Percentiles rank a stretch among this genome's conserved stretches.
Conservation (phyloP, 37 sponge, comb jelly and placozoan genomes). For the Chondrosia reniformis region DNA sequence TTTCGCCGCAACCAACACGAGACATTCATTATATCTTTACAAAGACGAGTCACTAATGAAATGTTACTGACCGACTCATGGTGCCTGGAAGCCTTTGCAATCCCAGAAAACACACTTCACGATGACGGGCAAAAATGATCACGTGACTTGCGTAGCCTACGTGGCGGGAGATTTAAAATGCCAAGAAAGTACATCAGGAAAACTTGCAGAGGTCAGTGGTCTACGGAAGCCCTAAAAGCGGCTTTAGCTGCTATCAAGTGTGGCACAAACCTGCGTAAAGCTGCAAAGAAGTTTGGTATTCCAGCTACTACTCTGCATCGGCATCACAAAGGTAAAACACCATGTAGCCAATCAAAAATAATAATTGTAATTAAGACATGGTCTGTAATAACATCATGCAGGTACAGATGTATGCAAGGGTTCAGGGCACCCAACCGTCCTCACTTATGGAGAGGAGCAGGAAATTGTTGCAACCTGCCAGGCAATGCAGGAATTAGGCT, state of each 20-base stretch:
- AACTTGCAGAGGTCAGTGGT: background rate
- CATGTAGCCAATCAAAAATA: background rate
- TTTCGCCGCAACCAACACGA: too few relatives aligned
- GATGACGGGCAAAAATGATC: background rate
- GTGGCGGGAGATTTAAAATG: slow-evolving; percentile 16
- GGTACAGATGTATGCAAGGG: background rate
- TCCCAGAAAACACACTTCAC: background rate
- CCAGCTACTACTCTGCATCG: background rate
- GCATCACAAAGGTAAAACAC: background rate
- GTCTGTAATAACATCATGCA: too few relatives aligned
- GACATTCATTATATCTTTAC: too few relatives aligned
- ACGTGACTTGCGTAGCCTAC: background rate
- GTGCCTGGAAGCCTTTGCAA: background rate
- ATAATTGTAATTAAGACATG: background rate
- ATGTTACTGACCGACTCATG: background rate
- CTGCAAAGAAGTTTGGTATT: slow-evolving; percentile 17
- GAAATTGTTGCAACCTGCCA: slow-evolving; percentile 41
- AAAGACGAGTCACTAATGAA: background rate
- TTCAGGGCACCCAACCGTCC: slow-evolving; percentile 37
- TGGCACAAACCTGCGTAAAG: background rate
- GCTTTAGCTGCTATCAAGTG: background rate
- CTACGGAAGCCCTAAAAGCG: background rate
- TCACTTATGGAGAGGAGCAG: slow-evolving; percentile 34
- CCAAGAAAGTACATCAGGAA: slow-evolving; percentile 1
- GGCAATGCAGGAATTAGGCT: slow-evolving; percentile 50